Base-by-base conservation (phyloP, 2,888 invertebrate species). In the Calliopum simillimum region DNA sequence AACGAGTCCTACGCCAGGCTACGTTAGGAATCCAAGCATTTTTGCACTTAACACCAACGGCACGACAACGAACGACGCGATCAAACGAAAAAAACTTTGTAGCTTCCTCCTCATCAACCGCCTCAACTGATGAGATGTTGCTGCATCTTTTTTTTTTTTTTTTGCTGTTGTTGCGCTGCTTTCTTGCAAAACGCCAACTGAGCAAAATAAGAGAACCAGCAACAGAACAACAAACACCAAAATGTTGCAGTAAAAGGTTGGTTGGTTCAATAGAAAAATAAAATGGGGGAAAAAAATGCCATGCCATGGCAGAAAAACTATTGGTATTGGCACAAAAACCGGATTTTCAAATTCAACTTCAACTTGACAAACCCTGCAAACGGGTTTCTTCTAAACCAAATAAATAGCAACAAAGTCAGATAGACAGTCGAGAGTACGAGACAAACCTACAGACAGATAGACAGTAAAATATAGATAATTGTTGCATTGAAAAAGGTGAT, bases 311-410 rank as follows among this genome's bases (percentile, higher is more conserved):
- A 33, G 33, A 33, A 33, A 33, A 33, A 33, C 33, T 33, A 33
- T 33, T 33, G 33, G 33, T 33, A 33, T 33, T 33, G 33, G 33
- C 33, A 58, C 13, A 71, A 74, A n/a, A 74, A 73, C 74, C 73
- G 73, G 73, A 71, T 70, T 74, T 63, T 69, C 16, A 59, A 70
- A 74, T 71, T 73, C 74, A 73, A 71, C 73, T 71, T 73, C 71
- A 74, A 74, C 74, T 74, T 74, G 74, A 74, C 74, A 74, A 73
- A 71, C 71, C 74, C 74, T 74, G 74, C 71, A 74, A 74, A 74
- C 74, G 70, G 71, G 74, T 74, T 74, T 74, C n/a, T 74, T 74
- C n/a, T 33, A 33, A 41, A 23, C 25, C 21, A 12, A 21, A 25
- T 21, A 1, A 2, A 21, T 3, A 58, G n/a, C 13, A 14, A 25